Evolutionary conservation across 92 coral and sea anemone species (phyloP).

Genomic region (Zoanthus sansibaricus): DNA sequence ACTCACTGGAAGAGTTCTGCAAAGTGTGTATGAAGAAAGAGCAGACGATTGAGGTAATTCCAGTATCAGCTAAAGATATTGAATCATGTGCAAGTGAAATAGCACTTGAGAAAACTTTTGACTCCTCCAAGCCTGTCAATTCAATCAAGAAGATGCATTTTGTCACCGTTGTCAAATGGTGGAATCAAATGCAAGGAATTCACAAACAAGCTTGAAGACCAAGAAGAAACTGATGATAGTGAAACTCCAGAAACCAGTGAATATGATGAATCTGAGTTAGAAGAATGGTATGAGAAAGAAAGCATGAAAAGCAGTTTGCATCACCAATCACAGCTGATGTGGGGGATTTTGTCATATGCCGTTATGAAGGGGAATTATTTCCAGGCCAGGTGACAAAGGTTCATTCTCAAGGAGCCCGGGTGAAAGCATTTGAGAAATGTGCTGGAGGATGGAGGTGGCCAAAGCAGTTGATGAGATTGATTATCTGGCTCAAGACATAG

Average conservation of each 20-base stretch:
- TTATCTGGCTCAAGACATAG: slow-evolving; percentile 31
- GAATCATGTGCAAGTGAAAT: slow-evolving; percentile 10
- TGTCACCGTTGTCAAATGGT: slow-evolving; percentile 42
- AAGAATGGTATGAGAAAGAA: slow-evolving; percentile 58
- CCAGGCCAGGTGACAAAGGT: slow-evolving; percentile 66
- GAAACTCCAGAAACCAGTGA: slow-evolving; percentile 30
- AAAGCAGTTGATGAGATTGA: slow-evolving; percentile 46
- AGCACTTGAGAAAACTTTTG: slow-evolving; percentile 19
- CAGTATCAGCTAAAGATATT: not conserved
- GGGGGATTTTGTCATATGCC: slow-evolving; percentile 63
- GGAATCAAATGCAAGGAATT: slow-evolving; percentile 49
- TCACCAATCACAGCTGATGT: slow-evolving; percentile 30
- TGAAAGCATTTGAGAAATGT: not conserved
- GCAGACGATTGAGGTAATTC: slow-evolving; percentile 21
- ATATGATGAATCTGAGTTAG: slow-evolving; percentile 50
- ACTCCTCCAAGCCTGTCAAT: slow-evolving; percentile 40
- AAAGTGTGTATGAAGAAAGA: slow-evolving; percentile 43
- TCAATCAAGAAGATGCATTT: slow-evolving; percentile 58
- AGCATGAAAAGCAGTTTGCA: slow-evolving; percentile 46
- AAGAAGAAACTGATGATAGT: slow-evolving; percentile 22
- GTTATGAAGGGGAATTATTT: slow-evolving; percentile 59
- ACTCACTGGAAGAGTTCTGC: slow-evolving; percentile 51
- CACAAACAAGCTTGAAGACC: slow-evolving; percentile 25
- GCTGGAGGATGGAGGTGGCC: slow-evolving; percentile 50
- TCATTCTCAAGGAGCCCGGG: slow-evolving; percentile 49